Evolutionary conservation across 1,140 invertebrate genomes (phyloP), one percentile per base, ranked within the genome.

Genomic region (Paralvinella palmiformis): DNA sequence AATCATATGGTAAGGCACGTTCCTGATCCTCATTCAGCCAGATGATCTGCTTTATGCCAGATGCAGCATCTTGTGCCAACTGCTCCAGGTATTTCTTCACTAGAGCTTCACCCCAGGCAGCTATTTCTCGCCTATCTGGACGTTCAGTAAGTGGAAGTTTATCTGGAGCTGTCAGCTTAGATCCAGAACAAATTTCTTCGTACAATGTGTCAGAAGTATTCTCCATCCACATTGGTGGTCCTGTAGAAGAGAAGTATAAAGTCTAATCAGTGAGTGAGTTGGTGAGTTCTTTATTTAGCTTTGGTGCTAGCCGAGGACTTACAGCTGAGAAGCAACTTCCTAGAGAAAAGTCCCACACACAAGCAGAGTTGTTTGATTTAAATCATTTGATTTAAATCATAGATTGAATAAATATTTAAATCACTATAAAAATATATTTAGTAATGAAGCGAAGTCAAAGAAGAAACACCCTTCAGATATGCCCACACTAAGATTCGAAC

Each of bases 41-140:
- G 53, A 29, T 29, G 20, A 58, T 37, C 20, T 44, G 29, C 4
- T 35, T 20, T 15, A 58, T 64, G 4, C 20, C 36, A 13, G 36
- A 29, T 24, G 37, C 41, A 24, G n/a, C 41, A 17, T 44, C 32
- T 27, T 44, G 41, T 1, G 36, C 27, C 13, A 45, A 15, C 32
- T 59, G 35, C 17, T 45, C 44, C 17, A 64, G 64, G 53, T 76
- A 77, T 32, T 75, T 63, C 22, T 67, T 69, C 0, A 78, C 74
- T 22, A 75, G 60, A 2, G 53, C 58, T 60, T 78, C 76, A 32
- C 76, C 76, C 72, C 71, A 77, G 0, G 63, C 66, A 1, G 74
- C 76, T 5, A 76, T 67, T 22, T 66, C 69, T 7, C 15, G 32
- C 1, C 61, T 60, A 13, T 58, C 59, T 17, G 29, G 41, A 44